Evolutionary conservation across 1,140 invertebrate species (phyloP), one percentile per base, ranked within the genome.

Genomic region (Heliothis virescens): DNA sequence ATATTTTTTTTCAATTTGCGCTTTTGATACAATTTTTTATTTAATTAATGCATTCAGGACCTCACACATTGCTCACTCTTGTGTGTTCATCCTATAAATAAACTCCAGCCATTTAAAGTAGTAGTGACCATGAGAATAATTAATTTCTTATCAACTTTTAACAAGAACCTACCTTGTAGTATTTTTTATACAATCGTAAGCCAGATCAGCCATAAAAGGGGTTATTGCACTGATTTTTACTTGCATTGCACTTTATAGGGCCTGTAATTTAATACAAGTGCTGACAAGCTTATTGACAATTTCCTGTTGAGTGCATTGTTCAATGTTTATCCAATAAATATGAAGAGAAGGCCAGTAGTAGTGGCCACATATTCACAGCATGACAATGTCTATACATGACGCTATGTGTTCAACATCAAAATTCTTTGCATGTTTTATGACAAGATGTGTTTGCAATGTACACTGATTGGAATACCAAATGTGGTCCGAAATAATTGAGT

Each of bases 221-320:
- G 90, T 88, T 78, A 89, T 81, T 88, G 86, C 77, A 85, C 90
- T 89, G 75, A 82, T 80, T 81, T 85, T 83, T 80, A 85, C 82
- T 83, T 82, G 60, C 72, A 52, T 83, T 87, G 84, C 86, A 90
- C 80, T 87, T 85, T 84, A 83, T 85, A 79, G 69, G 15, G 83
- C 89, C 84, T 57, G 65, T 83, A 75, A 84, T 83, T 88, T 84
- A 87, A 88, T 90, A 87, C 65, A 65, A 87, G 88, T 86, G 89
- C 83, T 87, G 88, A 87, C 86, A 89, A 86, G 82, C 89, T 92
- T 94, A 94, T 94, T 91, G 92, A 84, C 82, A 75, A 91, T 92
- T 92, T 93, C 92, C 92, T 94, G 91, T 84, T 87, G 82, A 84
- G 74, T 65, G 71, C 84, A 81, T 85, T 83, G 84, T 87, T 85